phyloP scores from a whole-genome alignment of 2,888 invertebrate species.

The Nephrocerus scutellatus region DNA sequence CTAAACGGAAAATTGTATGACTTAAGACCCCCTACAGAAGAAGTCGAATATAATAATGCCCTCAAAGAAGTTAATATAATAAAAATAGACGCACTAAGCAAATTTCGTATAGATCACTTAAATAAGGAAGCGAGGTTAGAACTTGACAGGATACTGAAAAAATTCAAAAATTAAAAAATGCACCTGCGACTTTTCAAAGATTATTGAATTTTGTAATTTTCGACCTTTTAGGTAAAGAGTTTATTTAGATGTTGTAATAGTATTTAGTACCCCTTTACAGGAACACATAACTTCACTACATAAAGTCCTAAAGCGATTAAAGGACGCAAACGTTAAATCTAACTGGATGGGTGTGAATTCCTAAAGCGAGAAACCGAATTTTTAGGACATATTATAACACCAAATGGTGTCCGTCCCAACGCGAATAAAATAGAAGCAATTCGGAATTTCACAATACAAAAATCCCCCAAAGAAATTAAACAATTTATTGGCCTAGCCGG shows the following conservation, averaged over 20 bases:
- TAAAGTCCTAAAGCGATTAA: conserved; percentile 24
- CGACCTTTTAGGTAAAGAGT: conserved; percentile 26
- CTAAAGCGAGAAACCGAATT: conserved; percentile 26
- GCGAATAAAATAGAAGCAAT: conserved; percentile 30
- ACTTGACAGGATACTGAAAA: too few relatives aligned
- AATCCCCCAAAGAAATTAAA: conserved; percentile 27
- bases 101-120: too few relatives aligned
- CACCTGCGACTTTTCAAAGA: conserved; percentile 22
- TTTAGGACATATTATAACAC: conserved; percentile 32
- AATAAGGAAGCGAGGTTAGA: too few relatives aligned
- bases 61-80: too few relatives aligned
- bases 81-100: too few relatives aligned
- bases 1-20: too few relatives aligned
- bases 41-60: too few relatives aligned
- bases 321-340: conserved; percentile 25
- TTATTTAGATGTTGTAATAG: conserved; percentile 34
- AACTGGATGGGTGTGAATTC: conserved; percentile 28
- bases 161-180: too few relatives aligned
- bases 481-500: conserved; percentile 24
- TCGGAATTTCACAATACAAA: conserved; percentile 23
- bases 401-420: conserved; percentile 30
- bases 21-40: too few relatives aligned
- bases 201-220: conserved; percentile 26
- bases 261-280: conserved; percentile 26
- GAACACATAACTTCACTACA: conserved; percentile 27